Conservation (phyloP, 2,888 invertebrate species). For the Trypoxylon attenuatum region DNA sequence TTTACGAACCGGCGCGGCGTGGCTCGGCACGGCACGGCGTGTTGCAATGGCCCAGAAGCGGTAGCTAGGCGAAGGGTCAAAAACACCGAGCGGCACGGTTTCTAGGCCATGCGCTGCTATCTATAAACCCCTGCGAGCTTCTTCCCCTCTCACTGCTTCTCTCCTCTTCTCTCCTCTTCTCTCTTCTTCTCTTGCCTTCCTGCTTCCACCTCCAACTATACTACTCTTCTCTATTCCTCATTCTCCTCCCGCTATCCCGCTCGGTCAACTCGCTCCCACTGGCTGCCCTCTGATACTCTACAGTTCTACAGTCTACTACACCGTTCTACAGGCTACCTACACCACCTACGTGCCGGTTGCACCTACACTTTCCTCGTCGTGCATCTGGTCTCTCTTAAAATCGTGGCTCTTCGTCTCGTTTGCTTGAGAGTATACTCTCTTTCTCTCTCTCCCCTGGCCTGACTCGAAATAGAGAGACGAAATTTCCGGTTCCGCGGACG, state of each 20-base stretch:
- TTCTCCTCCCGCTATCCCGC: slow-evolving; percentile 33
- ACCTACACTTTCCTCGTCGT: slow-evolving; percentile 34
- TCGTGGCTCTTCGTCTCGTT: background rate
- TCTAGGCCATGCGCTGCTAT: slow-evolving; percentile 74
- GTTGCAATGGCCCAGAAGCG: slow-evolving; percentile 74
- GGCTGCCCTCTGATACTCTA: too few species aligned
- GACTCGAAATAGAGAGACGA: slow-evolving; percentile 53
- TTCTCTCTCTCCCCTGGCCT: slow-evolving; percentile 23
- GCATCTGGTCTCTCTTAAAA: slow-evolving; percentile 7
- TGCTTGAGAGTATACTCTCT: background rate
- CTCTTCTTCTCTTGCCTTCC: slow-evolving; percentile 16
- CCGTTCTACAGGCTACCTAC: too few species aligned
- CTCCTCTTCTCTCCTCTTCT: slow-evolving; percentile 23
- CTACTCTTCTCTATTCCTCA: slow-evolving; percentile 1
- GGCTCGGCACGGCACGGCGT: slow-evolving; percentile 52
- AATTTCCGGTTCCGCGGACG: slow-evolving; percentile 54
- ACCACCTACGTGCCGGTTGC: slow-evolving; percentile 44
- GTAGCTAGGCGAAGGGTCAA: slow-evolving; percentile 75
- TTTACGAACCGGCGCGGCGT: slow-evolving; percentile 50
- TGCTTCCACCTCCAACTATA: background rate
- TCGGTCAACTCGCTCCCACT: too few species aligned
- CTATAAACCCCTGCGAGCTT: slow-evolving; percentile 73
- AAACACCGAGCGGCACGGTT: slow-evolving; percentile 74
- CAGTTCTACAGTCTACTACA: too few species aligned
- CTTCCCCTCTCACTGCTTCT: slow-evolving; percentile 38